phyloP scores from a whole-genome alignment of 1,140 invertebrate species.

The Tetraneura akinire region DNA sequence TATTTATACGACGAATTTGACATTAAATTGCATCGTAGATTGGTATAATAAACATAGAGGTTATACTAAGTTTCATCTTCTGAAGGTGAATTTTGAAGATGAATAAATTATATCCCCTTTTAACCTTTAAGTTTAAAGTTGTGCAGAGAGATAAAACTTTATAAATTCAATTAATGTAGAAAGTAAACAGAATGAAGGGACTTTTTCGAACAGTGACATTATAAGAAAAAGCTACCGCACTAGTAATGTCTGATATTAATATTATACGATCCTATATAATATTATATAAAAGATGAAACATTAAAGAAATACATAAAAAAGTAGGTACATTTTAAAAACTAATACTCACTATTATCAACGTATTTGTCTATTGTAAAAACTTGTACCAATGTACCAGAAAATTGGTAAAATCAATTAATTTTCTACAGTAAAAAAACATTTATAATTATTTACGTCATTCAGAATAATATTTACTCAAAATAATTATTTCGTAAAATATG shows the following conservation, averaged over 20 bases:
- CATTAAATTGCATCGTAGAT: not conserved
- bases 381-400: too few relatives aligned
- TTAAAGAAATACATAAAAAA: too few relatives aligned
- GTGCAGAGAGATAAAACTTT: slow-evolving; percentile 18
- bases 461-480: too few relatives aligned
- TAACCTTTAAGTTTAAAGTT: not conserved
- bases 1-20: slow-evolving; percentile 11
- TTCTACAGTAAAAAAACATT: too few relatives aligned
- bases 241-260: not conserved
- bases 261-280: not conserved
- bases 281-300: too few relatives aligned
- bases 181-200: not conserved
- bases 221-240: not conserved
- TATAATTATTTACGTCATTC: too few relatives aligned
- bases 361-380: too few relatives aligned
- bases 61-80: slow-evolving; percentile 13
- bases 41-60: not conserved
- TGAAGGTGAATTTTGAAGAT: not conserved
- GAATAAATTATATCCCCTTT: slow-evolving; percentile 31
- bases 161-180: slow-evolving; percentile 5
- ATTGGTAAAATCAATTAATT: too few relatives aligned
- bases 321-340: too few relatives aligned
- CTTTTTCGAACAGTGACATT: not conserved
- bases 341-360: too few relatives aligned
- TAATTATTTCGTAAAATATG: too few relatives aligned